Conservation (phyloP, 2,888 invertebrate species). For the Acanthosepion pharaonis region DNA sequence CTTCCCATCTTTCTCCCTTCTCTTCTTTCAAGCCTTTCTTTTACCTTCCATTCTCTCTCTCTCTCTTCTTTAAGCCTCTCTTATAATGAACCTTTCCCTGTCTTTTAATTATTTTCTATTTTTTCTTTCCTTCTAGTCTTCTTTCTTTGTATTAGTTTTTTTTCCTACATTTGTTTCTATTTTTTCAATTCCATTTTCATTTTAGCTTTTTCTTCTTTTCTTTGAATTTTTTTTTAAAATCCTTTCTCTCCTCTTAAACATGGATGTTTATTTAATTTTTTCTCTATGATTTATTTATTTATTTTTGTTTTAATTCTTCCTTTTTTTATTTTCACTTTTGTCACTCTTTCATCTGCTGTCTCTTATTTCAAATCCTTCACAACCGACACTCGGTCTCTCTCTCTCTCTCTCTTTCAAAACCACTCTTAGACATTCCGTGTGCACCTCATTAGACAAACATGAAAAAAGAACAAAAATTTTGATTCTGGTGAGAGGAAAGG, state of each 20-base stretch:
- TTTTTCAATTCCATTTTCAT: not conserved
- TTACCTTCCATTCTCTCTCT: not conserved
- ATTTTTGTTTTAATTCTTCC: not conserved
- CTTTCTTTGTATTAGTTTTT: not conserved
- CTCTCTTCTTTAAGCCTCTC: not conserved
- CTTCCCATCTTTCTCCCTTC: too few relatives aligned
- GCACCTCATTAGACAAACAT: not conserved
- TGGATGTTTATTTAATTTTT: too few relatives aligned
- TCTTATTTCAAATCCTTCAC: not conserved
- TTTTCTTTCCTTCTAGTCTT: not conserved
- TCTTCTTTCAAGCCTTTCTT: not conserved
- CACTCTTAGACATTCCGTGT: conserved; percentile 9
- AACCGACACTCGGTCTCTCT: not conserved
- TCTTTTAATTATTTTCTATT: not conserved
- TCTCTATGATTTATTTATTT: too few relatives aligned
- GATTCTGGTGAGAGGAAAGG: not conserved
- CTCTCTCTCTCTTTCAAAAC: not conserved
- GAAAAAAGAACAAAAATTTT: not conserved
- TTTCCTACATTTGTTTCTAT: too few relatives aligned
- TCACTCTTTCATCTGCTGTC: not conserved
- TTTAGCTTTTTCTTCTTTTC: not conserved
- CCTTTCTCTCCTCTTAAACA: not conserved
- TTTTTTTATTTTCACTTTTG: not conserved
- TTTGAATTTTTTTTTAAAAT: not conserved
- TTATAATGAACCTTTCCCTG: not conserved